Conservation (phyloP, 2,113 vertebrate species). For the Sigmodon hispidus region DNA sequence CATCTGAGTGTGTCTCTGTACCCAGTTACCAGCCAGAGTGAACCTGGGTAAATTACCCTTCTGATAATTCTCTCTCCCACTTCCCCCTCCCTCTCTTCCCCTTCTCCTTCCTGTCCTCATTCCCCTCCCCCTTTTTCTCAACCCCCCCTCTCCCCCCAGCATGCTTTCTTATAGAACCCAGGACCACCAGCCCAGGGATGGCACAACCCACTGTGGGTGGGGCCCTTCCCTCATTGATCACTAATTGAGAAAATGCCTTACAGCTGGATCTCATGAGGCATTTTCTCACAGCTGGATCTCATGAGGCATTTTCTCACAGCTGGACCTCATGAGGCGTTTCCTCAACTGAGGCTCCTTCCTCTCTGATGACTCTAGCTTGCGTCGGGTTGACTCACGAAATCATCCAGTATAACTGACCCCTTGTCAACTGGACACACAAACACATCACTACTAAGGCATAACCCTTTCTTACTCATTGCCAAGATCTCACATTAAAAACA, state of each 20-base stretch:
- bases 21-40: background rate
- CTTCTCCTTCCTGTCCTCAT: no score
- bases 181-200: background rate
- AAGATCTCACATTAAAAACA: background rate
- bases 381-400: background rate
- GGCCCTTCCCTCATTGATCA: background rate
- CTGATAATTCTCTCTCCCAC: background rate
- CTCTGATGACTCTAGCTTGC: background rate
- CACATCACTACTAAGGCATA: background rate
- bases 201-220: background rate
- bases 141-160: no score
- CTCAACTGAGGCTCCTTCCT: background rate
- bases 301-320: no score
- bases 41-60: background rate
- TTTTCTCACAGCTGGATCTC: background rate
- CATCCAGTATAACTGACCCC: background rate
- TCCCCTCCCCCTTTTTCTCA: no score
- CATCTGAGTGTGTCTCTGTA: background rate
- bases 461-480: background rate
- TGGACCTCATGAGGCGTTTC: background rate
- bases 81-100: rapidly evolving
- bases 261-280: background rate
- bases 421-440: background rate
- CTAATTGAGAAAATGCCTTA: background rate
- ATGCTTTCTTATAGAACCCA: background rate